Conservation (phyloP, 2,888 invertebrate genomes). For the Hirtodrosophila cameraria region DNA sequence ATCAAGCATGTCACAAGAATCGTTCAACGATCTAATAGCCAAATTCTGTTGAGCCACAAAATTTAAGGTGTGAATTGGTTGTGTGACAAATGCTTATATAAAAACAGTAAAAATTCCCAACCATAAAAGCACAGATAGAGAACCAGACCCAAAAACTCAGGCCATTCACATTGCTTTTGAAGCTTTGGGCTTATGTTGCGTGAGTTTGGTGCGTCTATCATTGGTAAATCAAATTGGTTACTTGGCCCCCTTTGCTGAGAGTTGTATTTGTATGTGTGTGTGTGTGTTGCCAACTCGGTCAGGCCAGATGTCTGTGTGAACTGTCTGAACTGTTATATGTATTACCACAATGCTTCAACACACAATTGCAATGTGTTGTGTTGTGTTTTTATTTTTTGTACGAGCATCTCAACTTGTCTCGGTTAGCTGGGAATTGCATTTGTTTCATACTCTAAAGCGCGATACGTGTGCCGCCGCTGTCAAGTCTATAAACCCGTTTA, state of each 20-base stretch:
- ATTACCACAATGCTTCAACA: constrained; percentile 33
- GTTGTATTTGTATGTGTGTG: constrained; percentile 17
- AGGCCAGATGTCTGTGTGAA: constrained; percentile 38
- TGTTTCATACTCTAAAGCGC: constrained; percentile 14
- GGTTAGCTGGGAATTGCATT: constrained; percentile 33
- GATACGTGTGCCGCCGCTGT: constrained; percentile 24
- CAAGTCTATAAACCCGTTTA: constrained; percentile 20
- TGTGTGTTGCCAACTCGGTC: constrained; percentile 46
- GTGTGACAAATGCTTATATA: constrained; percentile 45
- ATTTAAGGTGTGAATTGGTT: constrained; percentile 64
- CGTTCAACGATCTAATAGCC: constrained; percentile 2
- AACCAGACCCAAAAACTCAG: constrained; percentile 26
- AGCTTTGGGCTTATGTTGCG: constrained; percentile 57
- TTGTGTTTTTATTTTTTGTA: constrained; percentile 18
- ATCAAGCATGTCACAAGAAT: constrained; percentile 8
- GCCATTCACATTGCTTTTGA: constrained; percentile 45
- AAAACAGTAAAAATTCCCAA: constrained; percentile 4
- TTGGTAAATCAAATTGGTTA: constrained; percentile 63
- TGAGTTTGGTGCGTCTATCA: constrained; percentile 68
- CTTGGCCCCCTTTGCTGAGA: constrained; percentile 41
- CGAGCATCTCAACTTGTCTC: constrained; percentile 20
- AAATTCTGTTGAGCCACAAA: constrained; percentile 39
- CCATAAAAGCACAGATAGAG: constrained; percentile 29
- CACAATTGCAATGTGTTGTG: constrained; percentile 39
- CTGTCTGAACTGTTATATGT: constrained; percentile 15